phyloP scores from a whole-genome alignment of 2,113 vertebrate species.

The Muntiacus reevesi region DNA sequence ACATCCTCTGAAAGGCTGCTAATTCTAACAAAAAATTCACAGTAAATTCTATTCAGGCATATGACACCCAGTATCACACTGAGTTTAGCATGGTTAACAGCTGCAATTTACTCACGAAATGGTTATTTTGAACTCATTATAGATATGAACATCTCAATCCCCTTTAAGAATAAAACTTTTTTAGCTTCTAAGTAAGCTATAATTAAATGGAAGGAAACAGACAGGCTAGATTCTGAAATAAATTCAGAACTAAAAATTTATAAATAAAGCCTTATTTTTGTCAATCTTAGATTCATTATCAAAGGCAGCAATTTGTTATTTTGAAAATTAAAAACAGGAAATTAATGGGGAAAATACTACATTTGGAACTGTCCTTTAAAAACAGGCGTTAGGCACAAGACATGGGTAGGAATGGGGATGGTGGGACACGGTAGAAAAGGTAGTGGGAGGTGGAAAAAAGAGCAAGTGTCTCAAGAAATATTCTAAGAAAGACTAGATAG shows the following conservation, averaged over 20 bases:
- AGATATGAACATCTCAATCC: background rate
- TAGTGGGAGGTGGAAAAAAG: background rate
- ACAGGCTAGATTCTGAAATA: background rate
- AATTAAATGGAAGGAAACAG: background rate
- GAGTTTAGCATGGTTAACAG: background rate
- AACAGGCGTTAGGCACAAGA: background rate
- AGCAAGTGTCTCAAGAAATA: background rate
- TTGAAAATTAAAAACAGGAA: background rate
- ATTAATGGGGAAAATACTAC: background rate
- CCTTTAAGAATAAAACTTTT: background rate
- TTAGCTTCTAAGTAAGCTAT: background rate
- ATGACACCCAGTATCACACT: background rate
- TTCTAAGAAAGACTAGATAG: background rate
- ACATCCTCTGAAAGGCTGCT: background rate
- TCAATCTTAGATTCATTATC: background rate
- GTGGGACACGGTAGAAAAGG: background rate
- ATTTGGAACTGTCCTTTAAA: background rate
- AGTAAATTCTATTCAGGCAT: background rate
- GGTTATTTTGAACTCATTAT: constrained; percentile 8
- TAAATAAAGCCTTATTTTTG: background rate
- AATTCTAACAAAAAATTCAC: constrained; percentile 6
- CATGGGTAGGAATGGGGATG: background rate
- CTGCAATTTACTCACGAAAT: background rate
- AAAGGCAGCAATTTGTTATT: background rate
- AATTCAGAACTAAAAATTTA: background rate